Base-by-base conservation (phyloP, 2,113 vertebrate species). In the Solea solea region DNA sequence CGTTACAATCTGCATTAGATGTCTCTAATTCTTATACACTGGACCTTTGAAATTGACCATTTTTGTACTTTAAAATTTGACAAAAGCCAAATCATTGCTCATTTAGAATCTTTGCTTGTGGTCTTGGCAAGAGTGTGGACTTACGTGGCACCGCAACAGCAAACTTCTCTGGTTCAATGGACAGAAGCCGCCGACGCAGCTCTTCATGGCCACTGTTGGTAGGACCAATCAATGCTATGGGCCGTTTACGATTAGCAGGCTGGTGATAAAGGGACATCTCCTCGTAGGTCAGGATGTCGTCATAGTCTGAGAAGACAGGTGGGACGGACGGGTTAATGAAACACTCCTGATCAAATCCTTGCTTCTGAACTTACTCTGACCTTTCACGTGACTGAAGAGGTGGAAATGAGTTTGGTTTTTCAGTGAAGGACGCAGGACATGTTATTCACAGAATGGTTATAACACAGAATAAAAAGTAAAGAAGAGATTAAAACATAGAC, bases 181-280 rank as follows among this genome's bases (percentile, higher is more conserved):
- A 94, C 92, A 98, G 94, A 14, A 99, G 94, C 9, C 95, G 91
- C 76, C 96, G 95, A 2, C 96, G 95, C 79, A 99, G 81, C 78
- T 98, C 96, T 6, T 96, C 96, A 15, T 98, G 96, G 2, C 97
- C 96, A 0, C 97, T 96, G 91, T 95, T 97, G 52, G 96, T 94
- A 0, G 97, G 96, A 10, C 96, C 96, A 0, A 99, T 95, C 77
- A 99, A 92, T 45, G 96, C 94, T 1, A 99, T 92, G 45, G 97
- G 97, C 14, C 97, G 93, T 64, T 97, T 99, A 59, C 96, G 93
- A 72, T 95, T 97, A 62, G 95, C 94, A 8, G 96, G 95, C 76
- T 99, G 97, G 82, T 98, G 97, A 85, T 97, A 99, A 21, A 98
- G 95, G 0, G 96, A 96, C 97, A 98, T 98, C 91, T 99, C 97